These are phyloP conservation scores for Saxidomus purpurata DNA, from an alignment of 1,140 invertebrate species.

Conservation along the genomic window DNA sequence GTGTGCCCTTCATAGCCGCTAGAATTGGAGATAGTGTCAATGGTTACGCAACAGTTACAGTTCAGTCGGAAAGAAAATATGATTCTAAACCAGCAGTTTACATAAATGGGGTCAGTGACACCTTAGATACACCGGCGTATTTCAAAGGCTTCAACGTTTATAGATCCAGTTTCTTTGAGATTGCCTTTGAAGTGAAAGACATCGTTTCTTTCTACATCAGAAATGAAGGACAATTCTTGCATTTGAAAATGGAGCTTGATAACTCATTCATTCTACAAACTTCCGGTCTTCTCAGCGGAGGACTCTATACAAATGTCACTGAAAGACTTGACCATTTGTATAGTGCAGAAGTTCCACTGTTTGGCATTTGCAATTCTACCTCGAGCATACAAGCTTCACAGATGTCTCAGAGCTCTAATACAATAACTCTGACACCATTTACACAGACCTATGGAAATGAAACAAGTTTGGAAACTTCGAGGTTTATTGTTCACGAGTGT, in stretches of 20 bases:
- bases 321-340: constrained; percentile 59
- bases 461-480: constrained; percentile 21
- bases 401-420: not conserved
- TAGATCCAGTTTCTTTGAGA: constrained; percentile 57
- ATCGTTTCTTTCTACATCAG: constrained; percentile 50
- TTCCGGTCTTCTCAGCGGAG: constrained; percentile 67
- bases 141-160: constrained; percentile 68
- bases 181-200: constrained; percentile 56
- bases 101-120: constrained; percentile 32
- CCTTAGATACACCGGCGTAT: constrained; percentile 64
- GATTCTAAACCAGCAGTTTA: constrained; percentile 63
- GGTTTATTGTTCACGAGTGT: constrained; percentile 66
- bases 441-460: constrained; percentile 39
- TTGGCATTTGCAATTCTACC: constrained; percentile 49
- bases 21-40: constrained; percentile 69
- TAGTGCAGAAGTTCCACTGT: constrained; percentile 26
- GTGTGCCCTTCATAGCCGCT: constrained; percentile 67
- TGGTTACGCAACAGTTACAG: constrained; percentile 72
- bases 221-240: constrained; percentile 64
- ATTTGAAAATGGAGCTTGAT: constrained; percentile 37
- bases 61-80: constrained; percentile 46
- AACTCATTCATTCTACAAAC: constrained; percentile 37
- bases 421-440: not conserved
- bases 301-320: constrained; percentile 5
- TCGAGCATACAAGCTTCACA: constrained; percentile 27